A percentile compares a stretch with the other conserved stretches of the same genome.
Conservation (phyloP, 2,113 vertebrate species). For the Toxotes chatareus region DNA sequence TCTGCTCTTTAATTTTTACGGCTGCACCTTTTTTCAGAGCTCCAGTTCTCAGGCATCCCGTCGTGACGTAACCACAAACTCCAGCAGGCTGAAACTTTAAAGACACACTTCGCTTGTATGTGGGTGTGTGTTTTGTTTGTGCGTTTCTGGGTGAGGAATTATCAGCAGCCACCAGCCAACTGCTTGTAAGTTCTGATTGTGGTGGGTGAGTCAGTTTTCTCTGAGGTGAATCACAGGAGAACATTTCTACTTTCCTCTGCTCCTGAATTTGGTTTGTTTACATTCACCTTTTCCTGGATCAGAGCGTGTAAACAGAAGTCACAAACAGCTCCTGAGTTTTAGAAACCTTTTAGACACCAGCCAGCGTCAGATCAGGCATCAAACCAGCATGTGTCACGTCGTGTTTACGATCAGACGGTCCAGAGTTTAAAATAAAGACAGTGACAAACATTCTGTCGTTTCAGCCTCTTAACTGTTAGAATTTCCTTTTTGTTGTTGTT, state of each 20-base stretch:
- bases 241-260: not conserved
- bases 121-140: conserved; percentile 4
- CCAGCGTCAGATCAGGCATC: too few relatives aligned
- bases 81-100: conserved; percentile 8
- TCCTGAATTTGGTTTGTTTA: conserved; percentile 13
- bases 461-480: not conserved
- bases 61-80: conserved; percentile 34
- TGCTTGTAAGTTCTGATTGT: conserved; percentile 10
- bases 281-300: conserved; percentile 4
- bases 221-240: conserved; percentile 11
- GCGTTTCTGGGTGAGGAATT: conserved; percentile 31
- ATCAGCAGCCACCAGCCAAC: conserved; percentile 8
- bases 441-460: too few relatives aligned
- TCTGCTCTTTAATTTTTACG: not conserved
- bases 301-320: not conserved
- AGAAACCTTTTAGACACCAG: not conserved
- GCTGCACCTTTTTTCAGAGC: conserved; percentile 17
- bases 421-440: too few relatives aligned
- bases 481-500: not conserved
- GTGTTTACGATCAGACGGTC: too few relatives aligned
- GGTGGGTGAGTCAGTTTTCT: conserved; percentile 42
- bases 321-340: not conserved
- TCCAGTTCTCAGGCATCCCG: not conserved
- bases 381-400: too few relatives aligned
- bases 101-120: not conserved